phyloP scores from a whole-genome alignment of 2,113 vertebrate species.

The Melanostigma gelatinosum region DNA sequence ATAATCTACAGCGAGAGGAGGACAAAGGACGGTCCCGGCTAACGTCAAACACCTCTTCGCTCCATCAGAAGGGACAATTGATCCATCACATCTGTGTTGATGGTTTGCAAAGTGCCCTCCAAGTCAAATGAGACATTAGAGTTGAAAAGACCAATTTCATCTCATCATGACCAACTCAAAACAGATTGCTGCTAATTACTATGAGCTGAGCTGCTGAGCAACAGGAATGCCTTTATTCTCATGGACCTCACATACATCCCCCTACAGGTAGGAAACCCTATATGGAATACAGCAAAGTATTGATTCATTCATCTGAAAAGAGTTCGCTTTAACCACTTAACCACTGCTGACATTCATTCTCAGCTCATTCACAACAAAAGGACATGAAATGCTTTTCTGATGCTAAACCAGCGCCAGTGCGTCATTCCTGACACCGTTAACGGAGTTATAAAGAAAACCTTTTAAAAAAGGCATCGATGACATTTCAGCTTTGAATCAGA shows the following conservation, averaged over 20 bases:
- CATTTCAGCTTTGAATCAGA: neutral
- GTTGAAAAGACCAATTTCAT: constrained; percentile 45
- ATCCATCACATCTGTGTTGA: constrained; percentile 39
- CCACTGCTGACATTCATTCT: neutral
- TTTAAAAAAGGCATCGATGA: neutral
- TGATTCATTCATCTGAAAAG: neutral
- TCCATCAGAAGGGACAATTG: constrained; percentile 23
- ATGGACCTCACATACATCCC: neutral
- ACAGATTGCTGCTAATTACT: constrained; percentile 16
- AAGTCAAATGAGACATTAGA: constrained; percentile 54
- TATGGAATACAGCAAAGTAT: neutral
- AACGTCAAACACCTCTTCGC: constrained; percentile 22
- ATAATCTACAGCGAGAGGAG: neutral
- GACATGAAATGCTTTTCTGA: neutral
- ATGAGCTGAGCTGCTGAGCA: neutral
- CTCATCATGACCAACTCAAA: constrained; percentile 50
- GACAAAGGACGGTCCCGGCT: constrained; percentile 10
- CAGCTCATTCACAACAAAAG: neutral
- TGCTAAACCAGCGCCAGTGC: neutral
- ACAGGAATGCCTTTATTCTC: neutral
- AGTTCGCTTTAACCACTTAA: neutral
- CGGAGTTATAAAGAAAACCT: neutral
- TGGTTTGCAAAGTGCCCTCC: constrained; percentile 42
- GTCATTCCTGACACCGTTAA: neutral
- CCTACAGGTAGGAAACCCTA: neutral